phyloP scores from a whole-genome alignment of 2,113 vertebrate genomes.

The Vombatus ursinus region DNA sequence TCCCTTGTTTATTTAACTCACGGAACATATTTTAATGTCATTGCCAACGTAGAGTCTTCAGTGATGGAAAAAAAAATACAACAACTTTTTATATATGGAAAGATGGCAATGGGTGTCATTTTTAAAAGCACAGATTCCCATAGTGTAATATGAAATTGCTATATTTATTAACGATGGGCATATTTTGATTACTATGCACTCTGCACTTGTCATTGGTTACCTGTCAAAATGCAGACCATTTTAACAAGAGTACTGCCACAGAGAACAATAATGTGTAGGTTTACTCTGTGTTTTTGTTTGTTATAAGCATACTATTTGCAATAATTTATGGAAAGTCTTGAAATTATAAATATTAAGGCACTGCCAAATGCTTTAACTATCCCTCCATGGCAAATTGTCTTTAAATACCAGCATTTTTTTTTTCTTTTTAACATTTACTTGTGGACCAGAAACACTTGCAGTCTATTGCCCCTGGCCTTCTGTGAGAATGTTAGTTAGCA shows the following conservation, averaged over 20 bases:
- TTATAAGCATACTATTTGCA: constrained; percentile 82
- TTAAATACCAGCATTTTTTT: constrained; percentile 84
- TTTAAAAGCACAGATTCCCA: constrained; percentile 65
- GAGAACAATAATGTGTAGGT: constrained; percentile 71
- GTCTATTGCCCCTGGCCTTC: constrained; percentile 94
- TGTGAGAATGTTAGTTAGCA: constrained; percentile 96
- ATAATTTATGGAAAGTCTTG: constrained; percentile 84
- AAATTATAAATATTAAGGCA: constrained; percentile 84
- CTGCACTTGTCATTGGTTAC: constrained; percentile 73
- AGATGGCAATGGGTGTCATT: constrained; percentile 66
- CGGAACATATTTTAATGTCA: constrained; percentile 75
- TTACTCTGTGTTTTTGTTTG: constrained; percentile 80
- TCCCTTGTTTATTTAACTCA: constrained; percentile 78
- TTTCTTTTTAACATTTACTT: constrained; percentile 92
- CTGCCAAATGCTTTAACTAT: constrained; percentile 87
- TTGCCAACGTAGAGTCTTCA: constrained; percentile 68
- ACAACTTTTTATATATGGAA: constrained; percentile 71
- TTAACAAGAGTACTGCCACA: constrained; percentile 65
- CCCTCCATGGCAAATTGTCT: constrained; percentile 84
- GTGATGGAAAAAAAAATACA: constrained; percentile 72
- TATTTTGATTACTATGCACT: constrained; percentile 53
- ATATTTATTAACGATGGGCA: constrained; percentile 62
- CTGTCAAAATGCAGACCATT: constrained; percentile 75
- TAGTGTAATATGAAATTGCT: constrained; percentile 66
- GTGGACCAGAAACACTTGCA: constrained; percentile 91